Percentiles rank a stretch among this genome's conserved stretches.
These are phyloP conservation scores for Aphidius ervi DNA, from an alignment of 1,140 invertebrate species.

Conservation along the genomic window DNA sequence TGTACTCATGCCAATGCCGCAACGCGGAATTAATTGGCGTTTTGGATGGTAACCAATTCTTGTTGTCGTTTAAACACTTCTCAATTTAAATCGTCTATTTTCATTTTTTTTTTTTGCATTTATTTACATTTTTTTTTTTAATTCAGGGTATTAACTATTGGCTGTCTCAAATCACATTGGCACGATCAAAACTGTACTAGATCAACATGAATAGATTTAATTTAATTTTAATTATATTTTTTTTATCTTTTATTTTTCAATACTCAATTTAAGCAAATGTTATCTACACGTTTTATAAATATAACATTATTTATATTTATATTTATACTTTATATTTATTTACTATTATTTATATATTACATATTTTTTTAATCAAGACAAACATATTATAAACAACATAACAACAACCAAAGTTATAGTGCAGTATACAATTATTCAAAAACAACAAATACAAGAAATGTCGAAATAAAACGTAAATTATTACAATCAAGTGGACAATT, in stretches of 20 bases:
- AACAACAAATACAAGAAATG: constrained; percentile 36
- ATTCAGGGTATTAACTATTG: neutral
- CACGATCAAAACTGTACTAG: too few relatives aligned
- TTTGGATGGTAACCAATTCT: constrained; percentile 44
- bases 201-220: too few relatives aligned
- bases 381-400: neutral
- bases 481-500: constrained; percentile 24
- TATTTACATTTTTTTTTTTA: neutral
- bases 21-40: constrained; percentile 47
- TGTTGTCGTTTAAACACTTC: neutral
- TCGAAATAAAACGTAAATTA: constrained; percentile 33
- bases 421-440: constrained; percentile 28
- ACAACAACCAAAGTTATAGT: constrained; percentile 33
- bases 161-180: too few relatives aligned
- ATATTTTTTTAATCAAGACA: constrained; percentile 1
- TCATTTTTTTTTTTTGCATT: constrained; percentile 4
- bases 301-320: too few relatives aligned
- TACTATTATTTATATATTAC: neutral
- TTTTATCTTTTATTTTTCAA: too few relatives aligned
- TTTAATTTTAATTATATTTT: too few relatives aligned
- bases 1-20: constrained; percentile 46
- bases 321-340: too few relatives aligned
- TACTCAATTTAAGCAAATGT: too few relatives aligned
- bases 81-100: neutral
- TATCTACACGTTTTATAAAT: too few relatives aligned